Base-by-base conservation (phyloP, 2,888 invertebrate species). In the Blomia tropicalis region DNA sequence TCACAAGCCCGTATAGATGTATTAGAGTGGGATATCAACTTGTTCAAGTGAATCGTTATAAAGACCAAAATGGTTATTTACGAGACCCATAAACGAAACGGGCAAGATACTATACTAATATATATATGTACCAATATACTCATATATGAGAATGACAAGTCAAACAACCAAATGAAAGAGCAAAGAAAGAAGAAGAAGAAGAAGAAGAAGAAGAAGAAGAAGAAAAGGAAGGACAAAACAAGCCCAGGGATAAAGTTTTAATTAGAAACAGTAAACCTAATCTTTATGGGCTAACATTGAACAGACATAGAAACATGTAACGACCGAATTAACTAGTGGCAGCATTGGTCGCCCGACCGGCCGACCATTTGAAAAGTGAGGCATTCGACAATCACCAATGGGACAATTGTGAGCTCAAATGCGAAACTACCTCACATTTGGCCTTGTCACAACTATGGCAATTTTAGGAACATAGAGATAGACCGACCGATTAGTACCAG, bases 191-290 rank as follows among this genome's bases (percentile, higher is more conserved):
- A 19, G 27, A n/a, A 47, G 7, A n/a, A 47, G 7, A 47, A 47
- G 51, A 7, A 27, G 51, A 22, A n/a, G 7, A 47, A 47, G 51
- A n/a, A 36, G 51, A 47, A 7, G n/a, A 47, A 47, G 51, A 11
- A 19, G n/a, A n/a, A 11, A 19, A 25, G 27, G 51, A 47, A n/a
- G n/a, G n/a, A n/a, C n/a, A n/a, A n/a, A n/a, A n/a, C n/a, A n/a
- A n/a, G n/a, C n/a, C n/a, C n/a, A n/a, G n/a, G n/a, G n/a, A 47
- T 47, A 47, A 47, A 47, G 51, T 47, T 47, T 47, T 47, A 47
- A 47, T 47, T 47, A 47, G 51, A 47, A 47, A 47, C 27, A 47
- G 7, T 47, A 47, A 47, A 47, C 7, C 27, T 47, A 47, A 47
- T 47, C 51, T 47, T 47, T 47, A 47, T 47, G 51, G 27, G 5